Conservation (phyloP, 2,888 invertebrate genomes). For the Caenorhabditis panamensis region DNA sequence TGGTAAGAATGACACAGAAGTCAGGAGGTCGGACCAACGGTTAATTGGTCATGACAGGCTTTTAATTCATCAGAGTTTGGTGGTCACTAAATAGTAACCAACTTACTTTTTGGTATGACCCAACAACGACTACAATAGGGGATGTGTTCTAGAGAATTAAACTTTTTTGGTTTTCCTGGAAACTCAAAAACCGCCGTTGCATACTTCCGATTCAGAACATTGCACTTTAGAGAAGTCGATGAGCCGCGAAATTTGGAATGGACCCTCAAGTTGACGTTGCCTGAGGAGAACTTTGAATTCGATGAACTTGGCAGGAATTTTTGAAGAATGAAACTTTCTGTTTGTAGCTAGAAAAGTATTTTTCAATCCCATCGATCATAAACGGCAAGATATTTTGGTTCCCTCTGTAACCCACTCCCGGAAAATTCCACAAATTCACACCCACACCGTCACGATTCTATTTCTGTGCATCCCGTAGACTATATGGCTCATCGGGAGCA, state of each 20-base stretch:
- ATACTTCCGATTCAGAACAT: slow-evolving; percentile 5
- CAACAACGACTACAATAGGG: too few species aligned
- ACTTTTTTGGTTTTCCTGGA: too few species aligned
- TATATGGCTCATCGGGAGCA: slow-evolving; percentile 28
- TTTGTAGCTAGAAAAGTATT: neutral
- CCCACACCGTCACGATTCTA: slow-evolving; percentile 19
- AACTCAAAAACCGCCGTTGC: neutral
- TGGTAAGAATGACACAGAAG: neutral
- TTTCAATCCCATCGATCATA: too few species aligned
- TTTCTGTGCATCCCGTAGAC: slow-evolving; percentile 12
- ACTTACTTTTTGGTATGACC: neutral
- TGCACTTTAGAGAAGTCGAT: neutral
- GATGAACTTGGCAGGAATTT: neutral
- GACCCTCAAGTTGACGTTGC: neutral
- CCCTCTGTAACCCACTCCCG: too few species aligned
- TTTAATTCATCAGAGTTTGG: slow-evolving; percentile 27
- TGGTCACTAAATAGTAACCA: neutral
- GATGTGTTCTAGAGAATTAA: too few species aligned
- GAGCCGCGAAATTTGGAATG: slow-evolving; percentile 8
- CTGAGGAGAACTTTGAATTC: neutral
- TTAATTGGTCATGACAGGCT: slow-evolving; percentile 43
- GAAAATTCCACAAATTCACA: neutral
- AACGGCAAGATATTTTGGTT: too few species aligned
- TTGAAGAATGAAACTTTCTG: neutral
- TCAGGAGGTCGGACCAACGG: neutral